Percentiles rank a stretch among this genome's conserved stretches.
phyloP scores from a whole-genome alignment of 2,113 vertebrate genomes.

The Gulo gulo region DNA sequence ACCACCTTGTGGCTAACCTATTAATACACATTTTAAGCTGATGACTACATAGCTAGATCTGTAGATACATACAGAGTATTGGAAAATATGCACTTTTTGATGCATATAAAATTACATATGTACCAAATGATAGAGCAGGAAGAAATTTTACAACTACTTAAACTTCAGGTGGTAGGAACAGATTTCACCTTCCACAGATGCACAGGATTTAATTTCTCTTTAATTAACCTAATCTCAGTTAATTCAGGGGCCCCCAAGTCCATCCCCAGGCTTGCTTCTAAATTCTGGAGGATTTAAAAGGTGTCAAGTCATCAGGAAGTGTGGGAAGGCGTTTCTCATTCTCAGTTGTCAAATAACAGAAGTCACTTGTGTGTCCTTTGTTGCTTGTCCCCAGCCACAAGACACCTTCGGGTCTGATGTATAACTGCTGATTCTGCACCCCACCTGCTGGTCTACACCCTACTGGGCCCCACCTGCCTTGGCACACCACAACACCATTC shows the following conservation, averaged over 20 bases:
- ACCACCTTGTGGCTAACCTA: slow-evolving; percentile 64
- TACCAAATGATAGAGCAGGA: background rate
- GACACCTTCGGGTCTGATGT: background rate
- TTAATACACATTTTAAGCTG: background rate
- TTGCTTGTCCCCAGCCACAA: background rate
- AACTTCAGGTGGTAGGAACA: background rate
- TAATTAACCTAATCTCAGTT: background rate
- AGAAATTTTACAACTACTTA: slow-evolving; percentile 2
- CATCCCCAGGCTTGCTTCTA: background rate
- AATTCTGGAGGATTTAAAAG: background rate
- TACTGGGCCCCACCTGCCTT: background rate
- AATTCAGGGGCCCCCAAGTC: background rate
- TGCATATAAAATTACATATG: background rate
- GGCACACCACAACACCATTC: background rate
- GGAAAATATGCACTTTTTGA: background rate
- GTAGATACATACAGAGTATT: background rate
- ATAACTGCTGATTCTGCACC: background rate
- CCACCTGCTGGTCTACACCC: background rate
- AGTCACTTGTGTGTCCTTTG: background rate
- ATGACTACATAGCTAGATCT: background rate
- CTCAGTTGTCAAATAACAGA: background rate
- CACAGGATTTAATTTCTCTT: background rate
- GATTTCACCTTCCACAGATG: background rate
- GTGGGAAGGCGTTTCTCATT: background rate
- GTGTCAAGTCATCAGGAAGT: background rate